These are phyloP conservation scores for Notolabrus celidotus DNA, from an alignment of 2,797 vertebrate genomes.

Conservation along the genomic window DNA sequence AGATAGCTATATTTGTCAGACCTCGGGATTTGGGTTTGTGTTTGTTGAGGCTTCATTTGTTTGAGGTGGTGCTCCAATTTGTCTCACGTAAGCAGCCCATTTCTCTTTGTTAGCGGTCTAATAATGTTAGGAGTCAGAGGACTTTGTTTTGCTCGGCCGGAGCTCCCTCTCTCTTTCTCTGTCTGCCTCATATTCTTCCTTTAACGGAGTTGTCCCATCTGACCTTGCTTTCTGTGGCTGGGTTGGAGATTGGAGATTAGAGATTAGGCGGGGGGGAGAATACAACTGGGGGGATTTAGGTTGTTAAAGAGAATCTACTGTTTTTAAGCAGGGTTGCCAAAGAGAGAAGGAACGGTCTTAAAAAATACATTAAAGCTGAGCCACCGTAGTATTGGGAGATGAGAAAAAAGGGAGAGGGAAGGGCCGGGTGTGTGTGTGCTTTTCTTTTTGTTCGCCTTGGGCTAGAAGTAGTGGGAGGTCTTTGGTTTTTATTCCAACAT, in stretches of 20 bases:
- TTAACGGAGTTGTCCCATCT: constrained; percentile 41
- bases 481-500: constrained; percentile 56
- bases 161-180: constrained; percentile 1
- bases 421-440: constrained; percentile 6
- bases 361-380: constrained; percentile 70
- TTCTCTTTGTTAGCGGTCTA: constrained; percentile 72
- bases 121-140: constrained; percentile 48
- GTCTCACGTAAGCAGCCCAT: constrained; percentile 61
- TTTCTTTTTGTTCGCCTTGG: constrained; percentile 47
- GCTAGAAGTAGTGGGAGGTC: constrained; percentile 64
- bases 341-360: constrained; percentile 59
- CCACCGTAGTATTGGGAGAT: constrained; percentile 37
- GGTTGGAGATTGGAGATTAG: constrained; percentile 62
- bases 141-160: constrained; percentile 36
- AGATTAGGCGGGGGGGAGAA: constrained; percentile 56
- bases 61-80: constrained; percentile 73
- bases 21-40: constrained; percentile 34
- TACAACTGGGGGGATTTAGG: constrained; percentile 61
- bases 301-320: constrained; percentile 56
- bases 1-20: constrained; percentile 36
- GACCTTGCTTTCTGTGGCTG: constrained; percentile 57
- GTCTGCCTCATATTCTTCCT: constrained; percentile 8
- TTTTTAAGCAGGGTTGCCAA: constrained; percentile 51
- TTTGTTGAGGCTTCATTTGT: constrained; percentile 58
- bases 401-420: constrained; percentile 14